Conservation (phyloP, 2,113 vertebrate species). For the Psittacara wagleri region DNA sequence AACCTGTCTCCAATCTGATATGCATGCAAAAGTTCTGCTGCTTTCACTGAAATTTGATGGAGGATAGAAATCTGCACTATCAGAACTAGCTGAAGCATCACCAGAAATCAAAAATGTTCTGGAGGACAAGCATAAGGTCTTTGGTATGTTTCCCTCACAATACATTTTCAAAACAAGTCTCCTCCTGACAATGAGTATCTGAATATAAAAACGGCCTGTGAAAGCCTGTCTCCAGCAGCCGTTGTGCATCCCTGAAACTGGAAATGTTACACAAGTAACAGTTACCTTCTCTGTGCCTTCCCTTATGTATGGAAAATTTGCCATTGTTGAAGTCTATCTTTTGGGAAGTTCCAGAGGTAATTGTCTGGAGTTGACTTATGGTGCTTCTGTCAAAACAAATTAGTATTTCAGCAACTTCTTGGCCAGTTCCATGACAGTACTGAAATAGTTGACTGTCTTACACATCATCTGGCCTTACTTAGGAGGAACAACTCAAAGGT, state of each 20-base stretch:
- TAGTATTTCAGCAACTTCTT: conserved; percentile 17
- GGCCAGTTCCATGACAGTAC: not conserved
- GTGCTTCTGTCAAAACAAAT: conserved; percentile 41
- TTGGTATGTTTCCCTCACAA: not conserved
- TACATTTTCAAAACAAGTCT: not conserved
- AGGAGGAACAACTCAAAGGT: not conserved
- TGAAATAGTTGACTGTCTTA: conserved; percentile 28
- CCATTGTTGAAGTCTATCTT: not conserved
- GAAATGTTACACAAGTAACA: not conserved
- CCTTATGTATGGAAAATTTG: not conserved
- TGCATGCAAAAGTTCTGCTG: not conserved
- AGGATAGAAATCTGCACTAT: not conserved
- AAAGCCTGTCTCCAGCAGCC: not conserved
- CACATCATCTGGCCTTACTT: not conserved
- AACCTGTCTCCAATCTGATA: not conserved
- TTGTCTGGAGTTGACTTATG: conserved; percentile 10
- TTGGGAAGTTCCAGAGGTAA: not conserved
- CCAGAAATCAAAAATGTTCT: not conserved
- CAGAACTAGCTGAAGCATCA: not conserved
- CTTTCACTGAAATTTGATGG: not conserved
- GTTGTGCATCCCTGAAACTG: not conserved
- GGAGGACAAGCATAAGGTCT: not conserved
- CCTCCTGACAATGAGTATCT: not conserved
- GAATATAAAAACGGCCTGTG: not conserved
- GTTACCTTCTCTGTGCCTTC: not conserved